phyloP scores from a whole-genome alignment of 2,888 invertebrate genomes.

The Noctua comes region DNA sequence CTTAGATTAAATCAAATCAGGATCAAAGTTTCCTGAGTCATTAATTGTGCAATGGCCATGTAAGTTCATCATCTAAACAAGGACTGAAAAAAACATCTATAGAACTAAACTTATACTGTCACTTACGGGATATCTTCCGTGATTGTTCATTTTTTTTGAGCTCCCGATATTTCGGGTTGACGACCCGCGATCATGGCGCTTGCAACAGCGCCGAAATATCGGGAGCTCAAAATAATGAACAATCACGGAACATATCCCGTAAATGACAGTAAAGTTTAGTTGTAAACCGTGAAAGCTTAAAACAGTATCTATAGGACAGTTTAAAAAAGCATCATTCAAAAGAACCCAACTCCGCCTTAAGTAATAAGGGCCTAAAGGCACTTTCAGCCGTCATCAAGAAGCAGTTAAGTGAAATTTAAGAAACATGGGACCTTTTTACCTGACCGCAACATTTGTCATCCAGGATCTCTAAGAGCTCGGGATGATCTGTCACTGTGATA shows the following conservation, averaged over 20 bases:
- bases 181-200: too few relatives aligned
- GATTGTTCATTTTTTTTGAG: too few relatives aligned
- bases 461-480: conserved; percentile 73
- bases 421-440: conserved; percentile 81
- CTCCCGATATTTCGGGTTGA: too few relatives aligned
- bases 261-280: too few relatives aligned
- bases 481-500: conserved; percentile 87
- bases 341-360: neutral
- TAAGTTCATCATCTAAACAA: neutral
- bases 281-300: too few relatives aligned
- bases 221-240: too few relatives aligned
- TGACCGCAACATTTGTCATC: conserved; percentile 87
- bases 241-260: too few relatives aligned
- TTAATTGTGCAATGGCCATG: neutral
- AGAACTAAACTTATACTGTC: too few relatives aligned
- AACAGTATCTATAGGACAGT: neutral
- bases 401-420: conserved; percentile 81
- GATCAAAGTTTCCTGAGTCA: neutral
- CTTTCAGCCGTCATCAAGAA: conserved; percentile 50
- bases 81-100: neutral
- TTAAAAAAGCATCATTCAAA: conserved; percentile 1
- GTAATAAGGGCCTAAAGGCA: conserved; percentile 35
- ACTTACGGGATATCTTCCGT: too few relatives aligned
- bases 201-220: too few relatives aligned
- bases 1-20: neutral